These are phyloP conservation scores for Caenorhabditis plicata DNA, from an alignment of 2,888 invertebrate species.

Conservation along the genomic window DNA sequence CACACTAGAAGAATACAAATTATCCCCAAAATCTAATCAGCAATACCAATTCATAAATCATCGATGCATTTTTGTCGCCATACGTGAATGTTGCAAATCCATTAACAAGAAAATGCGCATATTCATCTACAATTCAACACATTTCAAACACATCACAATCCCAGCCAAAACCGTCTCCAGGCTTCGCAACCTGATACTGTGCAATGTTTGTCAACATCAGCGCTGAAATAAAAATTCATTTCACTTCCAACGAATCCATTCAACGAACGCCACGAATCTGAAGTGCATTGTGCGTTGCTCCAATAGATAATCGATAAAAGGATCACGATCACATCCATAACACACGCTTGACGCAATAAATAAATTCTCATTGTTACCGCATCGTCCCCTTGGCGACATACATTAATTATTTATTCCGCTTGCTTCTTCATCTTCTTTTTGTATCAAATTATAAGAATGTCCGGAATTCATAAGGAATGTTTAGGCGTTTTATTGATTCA, in stretches of 20 bases:
- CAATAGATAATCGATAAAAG: not conserved
- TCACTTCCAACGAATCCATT: no score
- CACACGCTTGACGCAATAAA: no score
- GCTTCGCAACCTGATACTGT: conserved; percentile 15
- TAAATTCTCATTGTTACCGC: no score
- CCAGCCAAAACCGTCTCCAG: conserved; percentile 12
- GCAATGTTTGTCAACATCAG: conserved; percentile 9
- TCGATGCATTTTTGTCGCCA: conserved; percentile 7
- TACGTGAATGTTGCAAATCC: conserved; percentile 14
- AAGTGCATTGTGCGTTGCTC: conserved; percentile 11
- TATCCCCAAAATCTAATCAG: no score
- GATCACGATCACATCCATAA: conserved; percentile 1
- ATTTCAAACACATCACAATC: not conserved
- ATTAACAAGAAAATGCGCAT: conserved; percentile 19
- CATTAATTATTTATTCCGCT: no score
- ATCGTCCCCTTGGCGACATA: no score
- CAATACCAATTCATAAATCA: conserved; percentile 12
- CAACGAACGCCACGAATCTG: conserved; percentile 14
- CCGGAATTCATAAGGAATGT: conserved; percentile 17
- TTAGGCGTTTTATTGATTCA: conserved; percentile 7
- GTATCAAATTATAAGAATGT: conserved; percentile 5
- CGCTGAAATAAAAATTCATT: conserved; percentile 5
- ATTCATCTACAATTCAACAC: conserved; percentile 9
- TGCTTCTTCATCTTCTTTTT: no score
- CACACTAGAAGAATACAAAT: no score